Percentiles rank a stretch among this genome's conserved stretches.
phyloP scores from a whole-genome alignment of 2,113 vertebrate species.

The Trinectes maculatus region DNA sequence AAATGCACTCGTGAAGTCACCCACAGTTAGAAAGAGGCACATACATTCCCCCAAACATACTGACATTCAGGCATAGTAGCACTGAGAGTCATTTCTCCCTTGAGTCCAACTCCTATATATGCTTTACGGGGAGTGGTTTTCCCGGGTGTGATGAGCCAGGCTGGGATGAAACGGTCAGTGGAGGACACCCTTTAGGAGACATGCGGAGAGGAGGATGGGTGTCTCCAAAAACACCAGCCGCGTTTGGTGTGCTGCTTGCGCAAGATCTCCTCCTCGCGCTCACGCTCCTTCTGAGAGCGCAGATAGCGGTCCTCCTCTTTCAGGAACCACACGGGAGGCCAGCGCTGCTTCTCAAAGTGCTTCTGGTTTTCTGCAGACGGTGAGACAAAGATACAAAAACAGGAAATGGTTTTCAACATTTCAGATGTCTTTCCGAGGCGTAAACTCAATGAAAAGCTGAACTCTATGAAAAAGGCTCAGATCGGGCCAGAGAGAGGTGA shows the following conservation, averaged over 20 bases:
- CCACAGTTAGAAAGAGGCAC: slow-evolving; percentile 67
- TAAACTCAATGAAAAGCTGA: no score
- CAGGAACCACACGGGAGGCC: slow-evolving; percentile 92
- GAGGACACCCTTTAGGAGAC: slow-evolving; percentile 77
- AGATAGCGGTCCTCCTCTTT: slow-evolving; percentile 91
- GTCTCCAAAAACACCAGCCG: slow-evolving; percentile 91
- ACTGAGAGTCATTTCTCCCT: slow-evolving; percentile 41
- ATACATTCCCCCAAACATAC: slow-evolving; percentile 60
- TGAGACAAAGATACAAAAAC: background rate
- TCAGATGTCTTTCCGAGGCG: no score
- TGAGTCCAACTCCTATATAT: slow-evolving; percentile 24
- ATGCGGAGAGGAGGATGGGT: slow-evolving; percentile 82
- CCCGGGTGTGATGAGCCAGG: slow-evolving; percentile 11
- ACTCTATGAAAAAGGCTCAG: background rate
- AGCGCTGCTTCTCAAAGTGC: slow-evolving; percentile 89
- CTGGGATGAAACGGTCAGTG: slow-evolving; percentile 9
- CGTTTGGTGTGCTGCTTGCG: slow-evolving; percentile 88
- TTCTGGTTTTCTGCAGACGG: slow-evolving; percentile 84
- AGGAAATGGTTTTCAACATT: no score
- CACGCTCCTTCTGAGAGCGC: slow-evolving; percentile 87
- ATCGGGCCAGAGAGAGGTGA: background rate
- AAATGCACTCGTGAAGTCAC: slow-evolving; percentile 55
- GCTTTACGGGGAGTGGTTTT: slow-evolving; percentile 5
- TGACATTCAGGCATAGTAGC: slow-evolving; percentile 58
- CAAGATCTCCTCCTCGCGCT: slow-evolving; percentile 87